Conservation (phyloP, 2,888 invertebrate species). For the Oxystoma pomonae region DNA sequence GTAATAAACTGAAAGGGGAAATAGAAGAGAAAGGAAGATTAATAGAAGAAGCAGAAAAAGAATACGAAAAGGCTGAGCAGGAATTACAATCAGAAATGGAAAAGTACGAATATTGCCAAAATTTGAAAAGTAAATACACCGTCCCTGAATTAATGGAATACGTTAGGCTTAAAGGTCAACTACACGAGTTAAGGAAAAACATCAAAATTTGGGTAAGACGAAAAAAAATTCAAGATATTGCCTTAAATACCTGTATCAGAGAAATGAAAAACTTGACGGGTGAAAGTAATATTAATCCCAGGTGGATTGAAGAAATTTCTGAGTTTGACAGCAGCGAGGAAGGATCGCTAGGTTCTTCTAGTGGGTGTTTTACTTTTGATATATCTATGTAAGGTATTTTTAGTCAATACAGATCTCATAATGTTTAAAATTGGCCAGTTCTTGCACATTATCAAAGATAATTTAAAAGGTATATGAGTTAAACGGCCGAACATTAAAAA, state of each 20-base stretch:
- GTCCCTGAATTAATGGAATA: slow-evolving; percentile 58
- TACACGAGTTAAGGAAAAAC: slow-evolving; percentile 29
- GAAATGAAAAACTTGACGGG: slow-evolving; percentile 38
- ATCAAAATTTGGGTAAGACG: slow-evolving; percentile 36
- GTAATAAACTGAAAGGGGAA: slow-evolving; percentile 46
- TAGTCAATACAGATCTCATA: no score
- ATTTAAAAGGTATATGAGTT: no score
- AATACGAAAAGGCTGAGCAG: slow-evolving; percentile 42
- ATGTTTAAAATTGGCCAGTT: no score
- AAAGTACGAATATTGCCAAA: slow-evolving; percentile 36
- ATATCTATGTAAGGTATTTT: no score
- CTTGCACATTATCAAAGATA: no score
- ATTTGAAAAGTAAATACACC: slow-evolving; percentile 42
- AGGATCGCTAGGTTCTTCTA: neutral
- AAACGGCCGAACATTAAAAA: no score
- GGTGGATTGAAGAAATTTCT: slow-evolving; percentile 26
- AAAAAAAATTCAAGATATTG: slow-evolving; percentile 37
- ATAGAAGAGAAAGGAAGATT: slow-evolving; percentile 47
- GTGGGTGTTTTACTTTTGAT: no score
- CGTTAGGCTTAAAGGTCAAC: slow-evolving; percentile 51
- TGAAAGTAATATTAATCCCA: slow-evolving; percentile 20
- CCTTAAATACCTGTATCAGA: slow-evolving; percentile 35
- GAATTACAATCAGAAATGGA: slow-evolving; percentile 47
- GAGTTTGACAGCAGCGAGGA: neutral
- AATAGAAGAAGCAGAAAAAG: slow-evolving; percentile 47